phyloP scores from a whole-genome alignment of 1,140 invertebrate genomes.

The Oncopeltus fasciatus region DNA sequence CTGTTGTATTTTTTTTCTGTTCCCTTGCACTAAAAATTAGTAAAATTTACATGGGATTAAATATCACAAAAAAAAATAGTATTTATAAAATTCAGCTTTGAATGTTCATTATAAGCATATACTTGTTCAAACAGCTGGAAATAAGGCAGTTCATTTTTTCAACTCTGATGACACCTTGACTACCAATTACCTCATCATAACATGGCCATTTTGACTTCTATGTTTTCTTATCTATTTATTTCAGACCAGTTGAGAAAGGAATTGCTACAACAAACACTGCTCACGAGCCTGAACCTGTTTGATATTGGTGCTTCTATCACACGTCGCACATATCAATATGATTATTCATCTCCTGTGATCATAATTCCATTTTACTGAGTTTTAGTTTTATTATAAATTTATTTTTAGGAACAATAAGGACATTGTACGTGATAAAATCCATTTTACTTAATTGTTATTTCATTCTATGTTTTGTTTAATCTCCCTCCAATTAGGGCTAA shows the following conservation, averaged over 20 bases:
- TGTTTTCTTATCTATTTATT: neutral
- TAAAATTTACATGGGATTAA: no score
- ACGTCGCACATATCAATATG: neutral
- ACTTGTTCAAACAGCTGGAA: no score
- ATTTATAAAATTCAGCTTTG: no score
- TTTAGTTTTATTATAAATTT: neutral
- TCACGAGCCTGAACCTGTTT: neutral
- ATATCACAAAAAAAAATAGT: no score
- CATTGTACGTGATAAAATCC: neutral
- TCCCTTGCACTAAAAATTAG: no score
- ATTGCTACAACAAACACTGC: no score
- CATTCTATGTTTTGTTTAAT: neutral
- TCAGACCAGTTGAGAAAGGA: neutral
- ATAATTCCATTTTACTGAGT: neutral
- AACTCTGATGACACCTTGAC: no score
- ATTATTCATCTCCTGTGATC: neutral
- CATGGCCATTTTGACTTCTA: no score
- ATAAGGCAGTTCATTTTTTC: no score
- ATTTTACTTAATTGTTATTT: neutral
- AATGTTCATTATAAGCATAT: no score
- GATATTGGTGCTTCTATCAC: neutral
- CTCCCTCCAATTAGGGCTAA: neutral
- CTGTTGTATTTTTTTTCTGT: no score
- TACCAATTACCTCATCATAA: no score
- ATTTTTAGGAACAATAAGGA: neutral